Evolutionary conservation across 1,140 invertebrate genomes (phyloP), one percentile per base, ranked within the genome.

Genomic region (Tyrophagus putrescentiae): DNA sequence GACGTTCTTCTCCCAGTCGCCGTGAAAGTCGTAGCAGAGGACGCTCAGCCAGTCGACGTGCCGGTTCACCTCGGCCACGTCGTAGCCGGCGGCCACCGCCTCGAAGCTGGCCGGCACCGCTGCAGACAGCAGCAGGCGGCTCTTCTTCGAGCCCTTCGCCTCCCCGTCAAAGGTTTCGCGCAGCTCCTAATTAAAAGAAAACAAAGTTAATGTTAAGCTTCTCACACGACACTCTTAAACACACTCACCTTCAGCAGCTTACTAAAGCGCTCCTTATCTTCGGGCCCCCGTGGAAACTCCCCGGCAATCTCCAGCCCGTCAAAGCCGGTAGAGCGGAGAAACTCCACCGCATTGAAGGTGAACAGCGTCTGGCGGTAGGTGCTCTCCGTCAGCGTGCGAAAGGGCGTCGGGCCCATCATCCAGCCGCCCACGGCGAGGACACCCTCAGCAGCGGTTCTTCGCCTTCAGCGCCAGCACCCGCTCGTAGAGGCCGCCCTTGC

Each of bases 291-390:
- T 3, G 91, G 90, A 73, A 94, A 94, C 74, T 96, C 90, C 91
- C 92, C 96, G 68, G 95, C 90, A 0, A 97, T 83, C 66, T 96
- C 91, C n/a, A 93, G 72, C 5, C 92, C 92, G 68, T 96, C 91
- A 69, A 96, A 94, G 70, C 88, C 84, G 65, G 87, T 84, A 68
- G 88, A 84, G 27, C 91, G 77, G 1, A 96, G 75, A 73, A 92
- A 95, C 65, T 91, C 87, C 39, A 94, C 88, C 4, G 87, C 84
- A 68, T 92, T 86, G 67, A 92, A 92, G 3, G 92, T 87, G 67
- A 97, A 96, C 67, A 90, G 84, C 68, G 91, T 92, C 86, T 91
- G 91, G 33, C 87, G 78, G 60, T 68, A 69, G 6, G 50, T 82
- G 67, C 89, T 92, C 36, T 84, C 83, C 0, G 88, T 92, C 1